Evolutionary conservation across 2,888 invertebrate species (phyloP).

Genomic region (Orthosia incerta): DNA sequence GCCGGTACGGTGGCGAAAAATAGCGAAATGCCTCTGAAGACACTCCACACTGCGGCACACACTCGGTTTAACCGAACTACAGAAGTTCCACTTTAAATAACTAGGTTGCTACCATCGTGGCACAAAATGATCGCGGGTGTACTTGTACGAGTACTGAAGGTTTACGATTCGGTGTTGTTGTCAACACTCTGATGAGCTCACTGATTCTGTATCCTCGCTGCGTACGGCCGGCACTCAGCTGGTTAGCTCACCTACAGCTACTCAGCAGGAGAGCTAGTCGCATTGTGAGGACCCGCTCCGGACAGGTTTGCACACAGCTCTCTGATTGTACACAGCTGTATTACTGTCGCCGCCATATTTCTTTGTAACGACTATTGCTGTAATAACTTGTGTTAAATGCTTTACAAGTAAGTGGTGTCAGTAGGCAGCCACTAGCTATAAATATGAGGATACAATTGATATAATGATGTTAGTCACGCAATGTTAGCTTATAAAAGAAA

Average conservation of each 20-base stretch:
- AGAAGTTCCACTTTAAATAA: constrained; percentile 13
- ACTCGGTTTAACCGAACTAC: neutral
- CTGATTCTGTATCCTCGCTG: neutral
- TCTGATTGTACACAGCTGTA: constrained; percentile 3
- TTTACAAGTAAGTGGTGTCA: neutral
- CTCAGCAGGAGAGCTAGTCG: neutral
- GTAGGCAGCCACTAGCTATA: neutral
- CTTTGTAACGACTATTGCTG: neutral
- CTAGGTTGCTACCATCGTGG: neutral
- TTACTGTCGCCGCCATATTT: neutral
- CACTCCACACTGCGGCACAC: constrained; percentile 30
- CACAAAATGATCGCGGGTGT: neutral
- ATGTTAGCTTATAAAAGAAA: neutral
- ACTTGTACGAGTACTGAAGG: neutral
- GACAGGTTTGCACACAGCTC: neutral
- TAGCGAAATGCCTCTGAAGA: constrained; percentile 27
- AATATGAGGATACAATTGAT: neutral
- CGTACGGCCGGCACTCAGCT: neutral
- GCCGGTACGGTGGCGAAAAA: constrained; percentile 28
- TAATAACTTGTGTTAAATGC: constrained; percentile 13
- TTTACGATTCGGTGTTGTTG: neutral
- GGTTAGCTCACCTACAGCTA: neutral
- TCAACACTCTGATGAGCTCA: neutral
- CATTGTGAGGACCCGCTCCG: neutral
- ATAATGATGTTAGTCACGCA: constrained; percentile 13